A percentile compares a stretch with the other conserved stretches of the same genome.
Evolutionary conservation across 1,140 invertebrate genomes (phyloP).

Genomic region (Pissodes strobi): DNA sequence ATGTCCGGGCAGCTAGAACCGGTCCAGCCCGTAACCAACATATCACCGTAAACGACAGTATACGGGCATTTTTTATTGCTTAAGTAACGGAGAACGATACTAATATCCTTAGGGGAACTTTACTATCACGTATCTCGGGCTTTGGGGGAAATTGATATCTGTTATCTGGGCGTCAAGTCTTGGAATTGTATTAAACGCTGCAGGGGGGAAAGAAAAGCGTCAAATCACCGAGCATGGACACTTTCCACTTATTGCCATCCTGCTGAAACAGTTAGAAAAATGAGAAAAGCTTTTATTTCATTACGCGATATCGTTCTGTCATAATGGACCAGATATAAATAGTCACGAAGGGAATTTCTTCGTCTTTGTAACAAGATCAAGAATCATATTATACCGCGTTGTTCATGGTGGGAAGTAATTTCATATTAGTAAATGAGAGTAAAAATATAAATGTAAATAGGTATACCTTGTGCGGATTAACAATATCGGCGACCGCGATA

Average conservation of each 20-base stretch:
- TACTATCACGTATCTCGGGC: slow-evolving; percentile 13
- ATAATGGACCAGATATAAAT: no score
- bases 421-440: no score
- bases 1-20: no score
- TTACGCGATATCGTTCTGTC: not conserved
- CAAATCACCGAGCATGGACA: slow-evolving; percentile 6
- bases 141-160: slow-evolving; percentile 33
- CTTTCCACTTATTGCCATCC: not conserved
- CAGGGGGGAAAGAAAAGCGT: slow-evolving; percentile 3
- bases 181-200: slow-evolving; percentile 32
- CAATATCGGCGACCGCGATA: no score
- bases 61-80: slow-evolving; percentile 30
- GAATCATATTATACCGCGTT: no score
- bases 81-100: slow-evolving; percentile 16
- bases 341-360: no score
- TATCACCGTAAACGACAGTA: slow-evolving; percentile 21
- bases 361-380: no score
- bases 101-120: slow-evolving; percentile 31
- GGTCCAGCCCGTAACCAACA: slow-evolving; percentile 6
- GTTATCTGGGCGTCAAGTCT: slow-evolving; percentile 35
- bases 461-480: no score
- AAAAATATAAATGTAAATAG: no score
- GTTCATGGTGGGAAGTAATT: no score
- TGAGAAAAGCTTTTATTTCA: slow-evolving; percentile 22
- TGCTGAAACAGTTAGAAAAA: slow-evolving; percentile 7